phyloP scores from a whole-genome alignment of 2,797 vertebrate species.

The Podarcis siculus region DNA sequence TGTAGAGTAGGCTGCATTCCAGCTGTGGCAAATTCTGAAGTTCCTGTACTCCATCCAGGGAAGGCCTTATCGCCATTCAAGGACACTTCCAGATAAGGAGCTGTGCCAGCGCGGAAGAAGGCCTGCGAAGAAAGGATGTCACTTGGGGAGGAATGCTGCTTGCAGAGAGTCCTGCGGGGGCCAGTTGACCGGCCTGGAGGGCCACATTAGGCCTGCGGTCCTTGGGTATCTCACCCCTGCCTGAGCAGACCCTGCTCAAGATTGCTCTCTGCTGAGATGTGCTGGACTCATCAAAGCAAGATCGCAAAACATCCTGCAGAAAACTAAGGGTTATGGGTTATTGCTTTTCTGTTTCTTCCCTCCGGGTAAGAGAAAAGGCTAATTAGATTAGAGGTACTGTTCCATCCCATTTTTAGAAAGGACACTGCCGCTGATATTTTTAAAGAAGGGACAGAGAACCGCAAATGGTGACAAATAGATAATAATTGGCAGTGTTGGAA shows the following conservation, averaged over 20 bases:
- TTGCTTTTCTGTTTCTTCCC: constrained; percentile 30
- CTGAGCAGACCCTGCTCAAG: background rate
- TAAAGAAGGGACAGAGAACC: background rate
- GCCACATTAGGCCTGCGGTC: too few relatives aligned
- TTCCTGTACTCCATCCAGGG: too few relatives aligned
- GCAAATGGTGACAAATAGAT: background rate
- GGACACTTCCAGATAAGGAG: too few relatives aligned
- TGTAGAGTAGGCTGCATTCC: too few relatives aligned
- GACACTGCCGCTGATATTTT: background rate
- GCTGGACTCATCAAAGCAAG: background rate
- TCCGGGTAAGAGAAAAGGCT: background rate
- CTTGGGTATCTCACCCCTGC: too few relatives aligned
- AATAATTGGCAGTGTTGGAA: background rate
- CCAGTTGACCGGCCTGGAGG: too few relatives aligned
- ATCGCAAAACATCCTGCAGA: background rate
- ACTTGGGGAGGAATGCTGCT: too few relatives aligned
- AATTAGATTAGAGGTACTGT: background rate
- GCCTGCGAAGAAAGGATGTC: too few relatives aligned
- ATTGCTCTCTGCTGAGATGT: background rate
- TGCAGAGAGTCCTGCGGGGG: too few relatives aligned
- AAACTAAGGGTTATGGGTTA: background rate
- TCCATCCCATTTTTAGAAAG: background rate
- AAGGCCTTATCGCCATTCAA: too few relatives aligned
- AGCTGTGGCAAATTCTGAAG: too few relatives aligned
- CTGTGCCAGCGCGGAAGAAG: too few relatives aligned